Percentiles rank a stretch among this genome's conserved stretches.
Conservation (phyloP, 2,888 invertebrate genomes). For the Melikaiella ostensackeni region DNA sequence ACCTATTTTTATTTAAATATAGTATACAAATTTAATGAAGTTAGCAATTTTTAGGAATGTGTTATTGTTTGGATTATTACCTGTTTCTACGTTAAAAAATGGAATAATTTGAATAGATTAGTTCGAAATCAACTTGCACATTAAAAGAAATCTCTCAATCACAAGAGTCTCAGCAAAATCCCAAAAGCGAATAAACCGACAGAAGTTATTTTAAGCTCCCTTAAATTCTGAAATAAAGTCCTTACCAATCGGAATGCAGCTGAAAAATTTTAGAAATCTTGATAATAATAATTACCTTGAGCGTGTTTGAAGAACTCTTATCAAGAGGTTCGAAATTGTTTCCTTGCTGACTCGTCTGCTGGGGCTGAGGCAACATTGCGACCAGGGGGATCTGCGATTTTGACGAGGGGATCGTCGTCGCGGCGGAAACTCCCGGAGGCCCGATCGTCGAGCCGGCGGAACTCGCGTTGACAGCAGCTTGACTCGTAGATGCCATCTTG, state of each 20-base stretch:
- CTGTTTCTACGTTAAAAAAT: no score
- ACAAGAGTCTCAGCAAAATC: neutral
- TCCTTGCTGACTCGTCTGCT: conserved; percentile 59
- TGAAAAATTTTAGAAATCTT: neutral
- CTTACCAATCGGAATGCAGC: neutral
- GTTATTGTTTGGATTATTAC: no score
- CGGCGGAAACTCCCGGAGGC: conserved; percentile 58
- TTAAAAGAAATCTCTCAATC: neutral
- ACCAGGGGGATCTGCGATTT: conserved; percentile 52
- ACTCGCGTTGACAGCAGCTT: conserved; percentile 60
- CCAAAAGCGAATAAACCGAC: neutral
- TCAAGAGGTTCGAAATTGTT: conserved; percentile 75
- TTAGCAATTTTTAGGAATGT: no score
- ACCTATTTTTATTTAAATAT: no score
- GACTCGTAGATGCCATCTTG: conserved; percentile 72
- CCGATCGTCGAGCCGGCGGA: conserved; percentile 62
- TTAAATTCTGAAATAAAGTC: neutral
- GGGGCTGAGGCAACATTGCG: conserved; percentile 46
- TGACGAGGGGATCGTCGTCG: conserved; percentile 52
- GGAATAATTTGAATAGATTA: no score
- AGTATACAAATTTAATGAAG: no score
- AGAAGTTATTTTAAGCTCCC: neutral
- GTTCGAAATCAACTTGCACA: no score
- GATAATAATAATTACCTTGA: conserved; percentile 68
- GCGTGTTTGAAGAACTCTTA: conserved; percentile 75